Conservation (phyloP, 2,113 vertebrate genomes). For the Trogon surrucura region DNA sequence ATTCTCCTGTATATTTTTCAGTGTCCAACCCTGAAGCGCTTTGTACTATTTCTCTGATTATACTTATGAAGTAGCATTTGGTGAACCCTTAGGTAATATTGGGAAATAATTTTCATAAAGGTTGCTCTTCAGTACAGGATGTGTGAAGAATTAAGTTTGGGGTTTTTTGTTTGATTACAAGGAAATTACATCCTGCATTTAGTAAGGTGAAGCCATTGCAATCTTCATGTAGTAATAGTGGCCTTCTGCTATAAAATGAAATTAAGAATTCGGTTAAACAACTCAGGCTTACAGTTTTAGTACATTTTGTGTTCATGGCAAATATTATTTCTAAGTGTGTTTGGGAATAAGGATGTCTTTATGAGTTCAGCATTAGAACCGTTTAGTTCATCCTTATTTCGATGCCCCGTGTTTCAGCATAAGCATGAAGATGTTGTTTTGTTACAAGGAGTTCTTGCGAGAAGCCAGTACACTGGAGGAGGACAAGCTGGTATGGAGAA, state of each 20-base stretch:
- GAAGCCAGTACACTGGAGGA: background rate
- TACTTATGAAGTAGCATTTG: background rate
- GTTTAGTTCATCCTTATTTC: background rate
- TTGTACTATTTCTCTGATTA: background rate
- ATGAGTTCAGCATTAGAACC: background rate
- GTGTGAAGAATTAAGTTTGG: background rate
- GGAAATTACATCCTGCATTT: background rate
- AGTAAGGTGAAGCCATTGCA: background rate
- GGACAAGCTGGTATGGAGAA: background rate
- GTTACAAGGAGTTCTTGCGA: background rate
- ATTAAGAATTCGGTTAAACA: background rate
- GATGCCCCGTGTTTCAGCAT: background rate
- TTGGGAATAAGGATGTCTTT: background rate
- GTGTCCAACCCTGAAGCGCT: background rate
- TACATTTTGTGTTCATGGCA: background rate
- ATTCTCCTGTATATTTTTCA: background rate
- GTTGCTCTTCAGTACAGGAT: background rate
- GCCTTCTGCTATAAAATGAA: background rate
- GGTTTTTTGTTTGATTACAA: background rate
- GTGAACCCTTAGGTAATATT: background rate
- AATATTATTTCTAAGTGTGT: background rate
- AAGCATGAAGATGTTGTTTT: background rate
- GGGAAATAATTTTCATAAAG: background rate
- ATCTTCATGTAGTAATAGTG: background rate
- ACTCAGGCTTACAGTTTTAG: background rate